These are phyloP conservation scores for Orycteropus afer DNA, from an alignment of 2,113 vertebrate genomes.

Conservation along the genomic window DNA sequence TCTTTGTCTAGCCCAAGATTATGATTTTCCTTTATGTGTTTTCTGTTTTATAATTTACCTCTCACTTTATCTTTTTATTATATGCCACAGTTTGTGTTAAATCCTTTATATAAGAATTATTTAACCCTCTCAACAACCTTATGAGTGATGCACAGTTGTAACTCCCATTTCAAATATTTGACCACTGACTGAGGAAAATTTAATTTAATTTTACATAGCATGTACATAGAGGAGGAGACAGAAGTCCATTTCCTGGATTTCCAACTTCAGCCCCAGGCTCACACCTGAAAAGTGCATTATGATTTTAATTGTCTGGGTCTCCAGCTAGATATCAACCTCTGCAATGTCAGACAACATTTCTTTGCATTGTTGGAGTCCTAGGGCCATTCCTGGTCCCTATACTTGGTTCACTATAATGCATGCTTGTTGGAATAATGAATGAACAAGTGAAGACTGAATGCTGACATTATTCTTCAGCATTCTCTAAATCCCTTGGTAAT, in stretches of 20 bases:
- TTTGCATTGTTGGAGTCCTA: not conserved
- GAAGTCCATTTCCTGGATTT: not conserved
- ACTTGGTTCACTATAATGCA: not conserved
- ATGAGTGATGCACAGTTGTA: not conserved
- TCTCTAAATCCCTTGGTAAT: not conserved
- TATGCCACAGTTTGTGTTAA: not conserved
- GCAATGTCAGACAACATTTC: not conserved
- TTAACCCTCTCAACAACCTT: not conserved
- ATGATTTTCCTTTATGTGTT: not conserved
- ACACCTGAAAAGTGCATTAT: not conserved
- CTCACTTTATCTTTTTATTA: not conserved
- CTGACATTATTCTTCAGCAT: constrained; percentile 12
- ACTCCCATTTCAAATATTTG: not conserved
- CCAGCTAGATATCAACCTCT: not conserved
- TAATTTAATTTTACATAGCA: not conserved
- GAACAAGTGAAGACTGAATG: not conserved
- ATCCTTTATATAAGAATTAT: not conserved
- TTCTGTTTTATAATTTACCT: not conserved
- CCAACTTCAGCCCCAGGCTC: not conserved
- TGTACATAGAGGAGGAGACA: not conserved
- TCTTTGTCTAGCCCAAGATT: not conserved
- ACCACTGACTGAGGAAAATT: not conserved
- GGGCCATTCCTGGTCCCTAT: too few relatives aligned
- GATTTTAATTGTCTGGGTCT: not conserved
- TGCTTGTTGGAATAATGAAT: not conserved